Evolutionary conservation across 2,797 vertebrate species (phyloP).

Genomic region (Hemibagrus guttatus): DNA sequence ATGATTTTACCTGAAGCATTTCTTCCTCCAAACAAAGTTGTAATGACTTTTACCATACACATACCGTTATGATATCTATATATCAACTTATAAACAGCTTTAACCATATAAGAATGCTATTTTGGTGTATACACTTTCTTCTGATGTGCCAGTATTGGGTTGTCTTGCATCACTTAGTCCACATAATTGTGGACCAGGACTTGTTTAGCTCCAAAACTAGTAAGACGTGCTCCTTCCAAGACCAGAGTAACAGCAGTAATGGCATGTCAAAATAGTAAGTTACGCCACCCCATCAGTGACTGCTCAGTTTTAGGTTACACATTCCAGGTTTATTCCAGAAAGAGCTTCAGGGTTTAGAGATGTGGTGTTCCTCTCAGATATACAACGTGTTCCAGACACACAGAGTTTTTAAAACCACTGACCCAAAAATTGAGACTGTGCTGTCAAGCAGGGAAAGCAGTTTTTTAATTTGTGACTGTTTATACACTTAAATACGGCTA

Average conservation of each 20-base stretch:
- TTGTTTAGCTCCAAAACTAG: neutral
- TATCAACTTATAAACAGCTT: too few species aligned
- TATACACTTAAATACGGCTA: neutral
- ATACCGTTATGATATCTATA: too few species aligned
- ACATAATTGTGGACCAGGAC: neutral
- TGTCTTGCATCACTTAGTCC: neutral
- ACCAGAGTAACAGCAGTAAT: neutral
- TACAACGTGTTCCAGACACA: neutral
- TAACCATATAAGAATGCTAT: neutral
- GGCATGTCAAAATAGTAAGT: neutral
- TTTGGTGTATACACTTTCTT: neutral
- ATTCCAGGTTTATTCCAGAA: constrained; percentile 21
- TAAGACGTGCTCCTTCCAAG: neutral
- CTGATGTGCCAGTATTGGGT: neutral
- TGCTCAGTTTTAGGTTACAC: constrained; percentile 15
- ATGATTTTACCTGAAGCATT: neutral
- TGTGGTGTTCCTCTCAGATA: neutral
- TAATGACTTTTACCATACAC: neutral
- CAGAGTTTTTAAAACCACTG: neutral
- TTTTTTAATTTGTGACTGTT: neutral
- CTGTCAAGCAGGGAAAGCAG: neutral
- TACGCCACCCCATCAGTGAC: neutral
- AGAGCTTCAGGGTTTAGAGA: neutral
- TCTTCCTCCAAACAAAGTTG: neutral
- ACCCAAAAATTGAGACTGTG: too few species aligned